These are phyloP conservation scores for Ernsta delagoae DNA, from an alignment of 2,888 invertebrate genomes.

Conservation along the genomic window DNA sequence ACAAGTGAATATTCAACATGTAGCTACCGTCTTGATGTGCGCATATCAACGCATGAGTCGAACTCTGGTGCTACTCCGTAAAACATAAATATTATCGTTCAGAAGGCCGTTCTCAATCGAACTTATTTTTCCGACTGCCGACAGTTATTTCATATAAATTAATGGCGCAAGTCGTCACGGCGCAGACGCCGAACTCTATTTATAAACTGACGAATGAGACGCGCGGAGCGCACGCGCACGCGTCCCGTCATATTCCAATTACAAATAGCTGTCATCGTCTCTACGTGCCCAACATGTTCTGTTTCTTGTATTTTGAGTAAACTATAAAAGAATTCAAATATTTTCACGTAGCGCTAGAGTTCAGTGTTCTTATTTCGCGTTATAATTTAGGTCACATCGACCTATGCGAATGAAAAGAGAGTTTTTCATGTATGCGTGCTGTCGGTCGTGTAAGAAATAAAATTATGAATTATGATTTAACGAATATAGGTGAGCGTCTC, in stretches of 20 bases:
- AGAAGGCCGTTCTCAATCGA: conserved; percentile 79
- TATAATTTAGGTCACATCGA: conserved; percentile 37
- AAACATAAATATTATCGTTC: conserved; percentile 83
- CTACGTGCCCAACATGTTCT: conserved; percentile 66
- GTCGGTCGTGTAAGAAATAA: conserved; percentile 66
- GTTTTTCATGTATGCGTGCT: conserved; percentile 57
- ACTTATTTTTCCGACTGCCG: conserved; percentile 84
- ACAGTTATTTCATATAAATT: conserved; percentile 85
- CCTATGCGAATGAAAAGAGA: conserved; percentile 61
- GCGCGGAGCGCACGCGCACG: conserved; percentile 80
- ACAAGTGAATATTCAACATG: conserved; percentile 40
- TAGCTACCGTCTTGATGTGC: conserved; percentile 64
- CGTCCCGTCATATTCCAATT: conserved; percentile 84
- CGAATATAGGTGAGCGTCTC: conserved; percentile 66
- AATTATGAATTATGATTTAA: conserved; percentile 84
- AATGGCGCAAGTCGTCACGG: conserved; percentile 84
- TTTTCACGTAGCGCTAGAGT: conserved; percentile 44
- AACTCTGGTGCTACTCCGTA: conserved; percentile 73
- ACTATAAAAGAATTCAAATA: conserved; percentile 55
- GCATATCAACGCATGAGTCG: conserved; percentile 65
- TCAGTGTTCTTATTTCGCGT: conserved; percentile 33
- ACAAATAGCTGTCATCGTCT: conserved; percentile 82
- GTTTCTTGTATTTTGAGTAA: conserved; percentile 59
- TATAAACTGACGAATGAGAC: conserved; percentile 85
- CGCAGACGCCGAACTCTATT: conserved; percentile 83